Conservation (phyloP, 2,113 vertebrate genomes). For the Acinonyx jubatus region DNA sequence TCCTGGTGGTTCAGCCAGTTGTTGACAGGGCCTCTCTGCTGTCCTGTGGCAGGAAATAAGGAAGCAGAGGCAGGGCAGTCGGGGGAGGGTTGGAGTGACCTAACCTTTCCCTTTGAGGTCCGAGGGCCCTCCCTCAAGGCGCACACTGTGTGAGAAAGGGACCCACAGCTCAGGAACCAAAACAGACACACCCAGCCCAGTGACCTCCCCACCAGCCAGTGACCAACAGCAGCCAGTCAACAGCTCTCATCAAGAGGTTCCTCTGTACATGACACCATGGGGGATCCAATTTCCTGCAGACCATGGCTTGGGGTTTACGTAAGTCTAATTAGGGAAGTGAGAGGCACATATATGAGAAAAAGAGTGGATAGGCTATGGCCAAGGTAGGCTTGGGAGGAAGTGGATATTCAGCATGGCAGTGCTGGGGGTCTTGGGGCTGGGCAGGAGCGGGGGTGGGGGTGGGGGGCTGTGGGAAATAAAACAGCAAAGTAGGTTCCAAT, state of each 20-base stretch:
- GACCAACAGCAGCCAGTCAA: background rate
- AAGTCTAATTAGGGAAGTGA: background rate
- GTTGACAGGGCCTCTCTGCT: background rate
- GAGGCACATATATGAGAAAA: fast-evolving
- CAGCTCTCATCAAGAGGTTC: background rate
- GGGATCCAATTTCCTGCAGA: fast-evolving
- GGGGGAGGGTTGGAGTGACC: background rate
- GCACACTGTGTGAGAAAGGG: background rate
- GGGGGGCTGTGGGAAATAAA: too few relatives aligned
- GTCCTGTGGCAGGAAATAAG: background rate
- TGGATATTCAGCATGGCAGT: fast-evolving
- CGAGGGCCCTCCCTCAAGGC: background rate
- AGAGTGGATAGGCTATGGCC: background rate
- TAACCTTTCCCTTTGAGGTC: background rate
- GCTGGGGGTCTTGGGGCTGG: fast-evolving
- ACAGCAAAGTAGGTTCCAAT: background rate
- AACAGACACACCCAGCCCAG: background rate
- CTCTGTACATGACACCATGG: background rate
- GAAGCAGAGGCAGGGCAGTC: background rate
- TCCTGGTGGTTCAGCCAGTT: background rate
- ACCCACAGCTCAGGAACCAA: background rate
- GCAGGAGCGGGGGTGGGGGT: too few relatives aligned
- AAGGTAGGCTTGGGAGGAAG: background rate
- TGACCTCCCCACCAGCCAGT: background rate
- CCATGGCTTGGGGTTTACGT: background rate